A percentile compares a stretch with the other conserved stretches of the same genome.
phyloP scores from a whole-genome alignment of 2,797 vertebrate species.

The Chrosomus eos region DNA sequence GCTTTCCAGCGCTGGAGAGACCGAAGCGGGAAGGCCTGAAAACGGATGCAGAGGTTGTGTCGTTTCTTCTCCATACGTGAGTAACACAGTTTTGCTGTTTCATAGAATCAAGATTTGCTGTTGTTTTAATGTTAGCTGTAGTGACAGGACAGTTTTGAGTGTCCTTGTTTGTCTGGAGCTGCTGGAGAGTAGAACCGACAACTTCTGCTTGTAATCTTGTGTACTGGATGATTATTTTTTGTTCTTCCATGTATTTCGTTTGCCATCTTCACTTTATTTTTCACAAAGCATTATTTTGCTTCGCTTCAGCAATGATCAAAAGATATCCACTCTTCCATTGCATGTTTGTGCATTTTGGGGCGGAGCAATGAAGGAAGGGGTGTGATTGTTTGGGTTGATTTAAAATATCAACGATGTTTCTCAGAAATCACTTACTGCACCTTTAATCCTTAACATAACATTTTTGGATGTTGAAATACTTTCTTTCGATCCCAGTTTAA shows the following conservation, averaged over 20 bases:
- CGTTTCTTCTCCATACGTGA: no score
- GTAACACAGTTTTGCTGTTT: no score
- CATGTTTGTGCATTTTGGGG: not conserved
- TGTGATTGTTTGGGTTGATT: not conserved
- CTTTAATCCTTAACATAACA: not conserved
- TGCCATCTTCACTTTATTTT: not conserved
- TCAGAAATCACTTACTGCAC: not conserved
- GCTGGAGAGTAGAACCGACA: not conserved
- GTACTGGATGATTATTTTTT: not conserved
- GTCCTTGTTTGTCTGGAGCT: not conserved
- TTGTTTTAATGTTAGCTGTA: no score
- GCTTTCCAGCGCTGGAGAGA: no score
- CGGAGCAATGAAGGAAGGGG: not conserved
- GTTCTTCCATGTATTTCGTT: not conserved
- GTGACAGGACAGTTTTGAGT: no score
- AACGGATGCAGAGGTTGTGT: no score
- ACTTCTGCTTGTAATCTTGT: not conserved
- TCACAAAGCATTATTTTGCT: not conserved
- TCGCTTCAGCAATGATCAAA: no score
- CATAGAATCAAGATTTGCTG: no score
- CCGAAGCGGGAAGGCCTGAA: no score
- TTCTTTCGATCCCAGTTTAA: not conserved
- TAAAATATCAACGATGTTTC: not conserved
- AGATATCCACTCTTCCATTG: not conserved
- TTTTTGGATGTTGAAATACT: not conserved